phyloP scores from a whole-genome alignment of 2,888 invertebrate species.

The Melipona bicolor region DNA sequence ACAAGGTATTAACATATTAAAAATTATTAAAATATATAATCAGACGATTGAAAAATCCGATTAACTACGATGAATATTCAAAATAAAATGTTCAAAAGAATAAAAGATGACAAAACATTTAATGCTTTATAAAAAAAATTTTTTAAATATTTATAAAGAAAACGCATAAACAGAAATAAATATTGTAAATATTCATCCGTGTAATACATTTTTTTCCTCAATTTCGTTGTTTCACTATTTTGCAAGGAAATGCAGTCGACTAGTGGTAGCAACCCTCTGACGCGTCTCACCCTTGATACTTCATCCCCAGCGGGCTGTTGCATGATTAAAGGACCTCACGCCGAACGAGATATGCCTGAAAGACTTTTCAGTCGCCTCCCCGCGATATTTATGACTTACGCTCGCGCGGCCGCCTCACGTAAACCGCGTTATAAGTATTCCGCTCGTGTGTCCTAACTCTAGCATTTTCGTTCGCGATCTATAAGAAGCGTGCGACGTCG shows the following conservation, averaged over 20 bases:
- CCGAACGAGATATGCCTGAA: slow-evolving; percentile 45
- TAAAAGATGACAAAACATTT: too few relatives aligned
- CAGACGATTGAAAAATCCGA: too few relatives aligned
- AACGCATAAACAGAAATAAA: too few relatives aligned
- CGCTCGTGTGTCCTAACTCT: slow-evolving; percentile 24
- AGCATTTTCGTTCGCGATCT: not conserved
- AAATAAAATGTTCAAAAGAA: too few relatives aligned
- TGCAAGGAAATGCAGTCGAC: slow-evolving; percentile 3
- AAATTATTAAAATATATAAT: too few relatives aligned
- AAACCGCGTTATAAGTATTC: slow-evolving; percentile 66
- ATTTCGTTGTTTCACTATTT: not conserved
- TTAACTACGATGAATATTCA: too few relatives aligned
- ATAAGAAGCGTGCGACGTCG: slow-evolving; percentile 4
- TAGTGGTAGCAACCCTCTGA: slow-evolving; percentile 42
- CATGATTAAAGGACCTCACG: slow-evolving; percentile 54
- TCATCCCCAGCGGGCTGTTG: slow-evolving; percentile 56
- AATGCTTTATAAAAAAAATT: too few relatives aligned
- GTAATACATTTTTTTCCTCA: not conserved
- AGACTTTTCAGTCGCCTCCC: slow-evolving; percentile 38
- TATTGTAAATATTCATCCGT: not conserved
- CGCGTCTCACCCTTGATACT: slow-evolving; percentile 35
- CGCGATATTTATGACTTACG: slow-evolving; percentile 54
- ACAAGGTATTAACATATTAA: too few relatives aligned
- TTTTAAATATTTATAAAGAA: too few relatives aligned
- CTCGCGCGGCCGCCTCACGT: slow-evolving; percentile 54